phyloP scores from a whole-genome alignment of 2,888 invertebrate genomes.

The Stenurella melanura region DNA sequence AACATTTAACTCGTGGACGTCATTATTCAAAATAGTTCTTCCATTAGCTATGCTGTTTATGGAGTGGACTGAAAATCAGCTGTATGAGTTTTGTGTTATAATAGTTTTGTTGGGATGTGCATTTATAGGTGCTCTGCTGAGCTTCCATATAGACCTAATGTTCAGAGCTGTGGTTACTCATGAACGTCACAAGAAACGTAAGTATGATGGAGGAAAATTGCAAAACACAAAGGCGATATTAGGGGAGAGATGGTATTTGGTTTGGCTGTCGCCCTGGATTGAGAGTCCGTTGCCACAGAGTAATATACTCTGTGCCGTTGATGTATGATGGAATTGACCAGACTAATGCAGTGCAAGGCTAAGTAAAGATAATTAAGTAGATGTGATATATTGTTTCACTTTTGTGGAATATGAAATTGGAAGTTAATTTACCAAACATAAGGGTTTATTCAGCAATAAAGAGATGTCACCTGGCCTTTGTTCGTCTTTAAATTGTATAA shows the following conservation, averaged over 20 bases:
- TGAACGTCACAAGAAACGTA: conserved; percentile 79
- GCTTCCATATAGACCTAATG: conserved; percentile 83
- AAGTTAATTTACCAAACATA: not conserved
- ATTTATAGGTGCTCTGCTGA: conserved; percentile 81
- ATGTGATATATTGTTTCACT: not conserved
- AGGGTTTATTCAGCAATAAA: too few relatives aligned
- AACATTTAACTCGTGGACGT: conserved; percentile 76
- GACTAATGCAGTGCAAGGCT: conserved; percentile 67
- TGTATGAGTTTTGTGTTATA: conserved; percentile 82
- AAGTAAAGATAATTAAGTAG: conserved; percentile 56
- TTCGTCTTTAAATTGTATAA: too few relatives aligned
- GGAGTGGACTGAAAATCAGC: conserved; percentile 80
- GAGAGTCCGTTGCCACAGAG: conserved; percentile 83
- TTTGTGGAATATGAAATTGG: not conserved
- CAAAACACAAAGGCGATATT: conserved; percentile 85
- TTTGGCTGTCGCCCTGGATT: conserved; percentile 88
- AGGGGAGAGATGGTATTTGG: conserved; percentile 86
- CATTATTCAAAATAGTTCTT: conserved; percentile 81
- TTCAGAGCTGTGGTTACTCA: conserved; percentile 84
- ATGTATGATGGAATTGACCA: conserved; percentile 86
- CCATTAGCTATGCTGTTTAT: conserved; percentile 83
- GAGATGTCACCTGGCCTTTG: too few relatives aligned
- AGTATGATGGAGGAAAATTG: conserved; percentile 83
- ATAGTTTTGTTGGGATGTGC: conserved; percentile 81
- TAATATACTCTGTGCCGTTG: too few relatives aligned